Evolutionary conservation across 2,113 vertebrate genomes (phyloP).

Genomic region (Myxocyprinus asiaticus): DNA sequence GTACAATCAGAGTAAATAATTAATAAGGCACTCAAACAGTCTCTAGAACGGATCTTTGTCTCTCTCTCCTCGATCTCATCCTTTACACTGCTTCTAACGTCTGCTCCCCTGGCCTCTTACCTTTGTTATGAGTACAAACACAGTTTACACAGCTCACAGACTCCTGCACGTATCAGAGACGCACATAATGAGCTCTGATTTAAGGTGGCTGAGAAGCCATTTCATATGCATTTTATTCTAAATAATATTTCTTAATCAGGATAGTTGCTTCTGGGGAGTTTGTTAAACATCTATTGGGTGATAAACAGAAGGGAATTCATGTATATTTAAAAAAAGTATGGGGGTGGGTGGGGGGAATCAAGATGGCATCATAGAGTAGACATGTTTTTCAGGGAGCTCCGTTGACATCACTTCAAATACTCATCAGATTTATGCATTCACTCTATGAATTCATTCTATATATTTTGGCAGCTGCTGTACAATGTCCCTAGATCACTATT

Average conservation of each 20-base stretch:
- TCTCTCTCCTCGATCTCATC: conserved; percentile 50
- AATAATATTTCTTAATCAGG: background rate
- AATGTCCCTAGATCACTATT: no score
- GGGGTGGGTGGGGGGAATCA: no score
- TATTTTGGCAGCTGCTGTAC: no score
- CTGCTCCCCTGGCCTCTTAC: conserved; percentile 37
- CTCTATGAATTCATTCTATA: no score
- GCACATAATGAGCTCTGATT: background rate
- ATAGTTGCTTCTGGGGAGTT: background rate
- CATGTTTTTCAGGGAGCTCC: no score
- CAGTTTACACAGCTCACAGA: conserved; percentile 47
- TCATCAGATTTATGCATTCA: no score
- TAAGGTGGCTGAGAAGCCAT: background rate
- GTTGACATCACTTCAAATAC: no score
- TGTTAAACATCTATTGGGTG: background rate
- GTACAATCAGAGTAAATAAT: conserved; percentile 85
- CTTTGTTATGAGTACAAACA: conserved; percentile 47
- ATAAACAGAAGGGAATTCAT: background rate
- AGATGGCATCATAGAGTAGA: no score
- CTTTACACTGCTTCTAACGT: conserved; percentile 39
- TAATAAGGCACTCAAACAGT: conserved; percentile 83
- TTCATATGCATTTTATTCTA: no score
- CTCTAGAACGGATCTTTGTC: conserved; percentile 72
- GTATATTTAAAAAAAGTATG: background rate
- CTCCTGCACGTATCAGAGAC: background rate